Base-by-base conservation (phyloP, 1,140 invertebrate genomes). In the Bradysia coprophila region DNA sequence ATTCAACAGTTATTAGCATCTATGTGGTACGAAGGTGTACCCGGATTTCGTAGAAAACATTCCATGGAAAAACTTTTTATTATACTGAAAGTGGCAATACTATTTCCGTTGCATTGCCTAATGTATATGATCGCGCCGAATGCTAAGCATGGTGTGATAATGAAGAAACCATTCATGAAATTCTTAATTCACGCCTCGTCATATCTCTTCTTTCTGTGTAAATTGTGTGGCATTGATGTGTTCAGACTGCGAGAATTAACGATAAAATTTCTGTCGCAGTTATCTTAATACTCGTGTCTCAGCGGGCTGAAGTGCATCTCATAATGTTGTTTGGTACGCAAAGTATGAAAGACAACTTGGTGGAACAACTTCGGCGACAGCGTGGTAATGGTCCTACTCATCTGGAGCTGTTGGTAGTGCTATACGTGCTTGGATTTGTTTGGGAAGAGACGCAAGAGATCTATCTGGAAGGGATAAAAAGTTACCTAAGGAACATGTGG, bases 121-220 rank as follows among this genome's bases (percentile, higher is more conserved):
- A 60, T 83, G 28, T 92, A 93, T 51, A 80, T 89, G 63, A 52
- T 90, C 11, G 72, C 76, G 0, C 87, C 87, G 0, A 73, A 78
- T 46, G 81, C 79, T 38, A 62, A 68, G 21, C 75, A 73, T 18
- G 88, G 84, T 1, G 75, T 74, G 52, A 65, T 87, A 3, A 78
- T 93, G 71, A 71, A 82, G 46, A 84, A 83, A 52, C 90, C 90
- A 0, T 93, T 94, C 56, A 88, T 94, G 76, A 94, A 94, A 61
- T 95, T 95, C 59, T 71, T 94, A 44, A 80, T 85, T 43, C 88
- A 94, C 54, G 85, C 87, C 0, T 82, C 85, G 1, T 90, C 87
- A 13, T 94, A 94, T 61, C 65, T 91, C 31, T 89, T 91, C 62
- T 94, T 93, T 59, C 66, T 95, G 33, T 65, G 86, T 89, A 57